Evolutionary conservation across 1,140 invertebrate species (phyloP).

Genomic region (Microplitis mediator): DNA sequence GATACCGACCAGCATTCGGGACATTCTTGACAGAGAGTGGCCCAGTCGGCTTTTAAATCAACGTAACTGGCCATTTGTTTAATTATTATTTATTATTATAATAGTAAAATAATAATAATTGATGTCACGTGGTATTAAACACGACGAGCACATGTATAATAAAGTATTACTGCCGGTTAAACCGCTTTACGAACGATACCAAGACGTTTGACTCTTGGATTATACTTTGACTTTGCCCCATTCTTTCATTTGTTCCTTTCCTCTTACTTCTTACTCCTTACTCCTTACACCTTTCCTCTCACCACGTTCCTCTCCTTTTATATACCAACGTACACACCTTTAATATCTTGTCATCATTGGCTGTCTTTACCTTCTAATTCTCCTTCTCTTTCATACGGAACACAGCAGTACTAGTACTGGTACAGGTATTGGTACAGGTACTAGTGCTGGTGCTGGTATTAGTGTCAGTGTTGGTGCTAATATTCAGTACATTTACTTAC

Average conservation of each 20-base stretch:
- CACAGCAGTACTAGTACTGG: no score
- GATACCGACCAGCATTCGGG: slow-evolving; percentile 46
- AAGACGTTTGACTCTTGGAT: slow-evolving; percentile 19
- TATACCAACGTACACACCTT: neutral
- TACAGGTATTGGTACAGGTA: no score
- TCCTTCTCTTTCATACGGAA: no score
- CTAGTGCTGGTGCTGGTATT: no score
- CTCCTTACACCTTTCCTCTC: slow-evolving; percentile 8
- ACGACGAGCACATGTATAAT: neutral
- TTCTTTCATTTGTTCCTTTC: neutral
- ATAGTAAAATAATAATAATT: no score
- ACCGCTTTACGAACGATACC: neutral
- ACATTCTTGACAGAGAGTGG: slow-evolving; percentile 41
- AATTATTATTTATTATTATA: neutral
- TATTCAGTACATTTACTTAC: no score
- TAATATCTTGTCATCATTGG: no score
- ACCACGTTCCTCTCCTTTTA: neutral
- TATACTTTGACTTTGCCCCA: neutral
- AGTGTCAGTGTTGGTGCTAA: no score
- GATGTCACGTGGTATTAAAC: neutral
- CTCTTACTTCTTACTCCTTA: slow-evolving; percentile 2
- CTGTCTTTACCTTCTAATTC: no score
- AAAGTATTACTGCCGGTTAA: neutral
- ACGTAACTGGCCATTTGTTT: slow-evolving; percentile 49
- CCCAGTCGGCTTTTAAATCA: slow-evolving; percentile 56